Conservation (phyloP, 53 echinoderm and acorn worm genomes). For the Astropecten irregularis region DNA sequence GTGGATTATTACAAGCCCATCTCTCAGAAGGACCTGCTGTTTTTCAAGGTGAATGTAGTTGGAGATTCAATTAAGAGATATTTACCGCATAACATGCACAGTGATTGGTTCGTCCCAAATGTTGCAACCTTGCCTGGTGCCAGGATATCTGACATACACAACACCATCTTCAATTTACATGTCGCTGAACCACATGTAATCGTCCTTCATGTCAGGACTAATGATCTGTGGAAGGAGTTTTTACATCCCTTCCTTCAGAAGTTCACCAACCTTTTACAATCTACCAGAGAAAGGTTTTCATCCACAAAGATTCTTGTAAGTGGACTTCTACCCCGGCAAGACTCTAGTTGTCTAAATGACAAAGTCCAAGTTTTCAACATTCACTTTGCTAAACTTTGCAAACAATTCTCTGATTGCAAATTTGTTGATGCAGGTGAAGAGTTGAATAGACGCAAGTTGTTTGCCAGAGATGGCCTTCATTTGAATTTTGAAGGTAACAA, state of each 20-base stretch:
- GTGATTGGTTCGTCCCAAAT: neutral
- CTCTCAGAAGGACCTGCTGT: neutral
- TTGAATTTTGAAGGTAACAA: neutral
- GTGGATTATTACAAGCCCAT: neutral
- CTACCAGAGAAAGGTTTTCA: neutral
- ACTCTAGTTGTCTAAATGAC: neutral
- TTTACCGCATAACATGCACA: neutral
- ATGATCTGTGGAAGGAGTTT: neutral
- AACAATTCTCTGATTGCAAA: neutral
- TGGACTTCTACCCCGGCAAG: neutral
- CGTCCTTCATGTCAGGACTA: no score
- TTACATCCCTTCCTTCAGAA: neutral
- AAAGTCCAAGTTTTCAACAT: neutral
- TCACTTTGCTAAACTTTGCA: neutral
- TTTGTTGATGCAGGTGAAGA: neutral
- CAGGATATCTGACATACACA: neutral
- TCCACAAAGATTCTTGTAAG: neutral
- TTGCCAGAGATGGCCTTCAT: neutral
- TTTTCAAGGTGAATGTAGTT: neutral
- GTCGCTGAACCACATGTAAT: no score
- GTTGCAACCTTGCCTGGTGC: no score
- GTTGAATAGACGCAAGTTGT: neutral
- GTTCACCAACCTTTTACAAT: neutral
- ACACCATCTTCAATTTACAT: neutral
- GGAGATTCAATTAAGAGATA: conserved; percentile 8